Evolutionary conservation across 2,888 invertebrate genomes (phyloP).

Genomic region (Tetramorium bicarinatum): DNA sequence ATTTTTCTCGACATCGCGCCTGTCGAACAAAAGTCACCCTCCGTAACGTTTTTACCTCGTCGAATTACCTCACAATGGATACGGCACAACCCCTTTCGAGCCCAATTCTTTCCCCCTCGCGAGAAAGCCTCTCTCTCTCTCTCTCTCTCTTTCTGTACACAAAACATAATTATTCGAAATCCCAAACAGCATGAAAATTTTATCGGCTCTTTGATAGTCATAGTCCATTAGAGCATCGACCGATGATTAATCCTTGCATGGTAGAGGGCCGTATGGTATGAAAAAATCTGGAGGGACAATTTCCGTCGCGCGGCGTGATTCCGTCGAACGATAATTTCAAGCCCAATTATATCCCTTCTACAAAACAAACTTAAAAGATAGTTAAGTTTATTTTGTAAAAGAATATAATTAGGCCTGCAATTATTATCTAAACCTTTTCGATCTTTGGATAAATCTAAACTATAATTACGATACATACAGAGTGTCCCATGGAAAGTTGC

Average conservation of each 20-base stretch:
- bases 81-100: slow-evolving; percentile 60
- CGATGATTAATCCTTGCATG: slow-evolving; percentile 80
- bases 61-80: slow-evolving; percentile 80
- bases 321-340: neutral
- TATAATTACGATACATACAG: neutral
- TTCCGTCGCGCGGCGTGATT: neutral
- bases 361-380: neutral
- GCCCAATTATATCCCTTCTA: neutral
- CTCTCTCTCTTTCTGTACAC: slow-evolving; percentile 68
- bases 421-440: neutral
- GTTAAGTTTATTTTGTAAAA: no score
- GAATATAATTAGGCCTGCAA: no score
- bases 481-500: no score
- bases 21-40: slow-evolving; percentile 68
- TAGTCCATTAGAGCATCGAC: slow-evolving; percentile 73
- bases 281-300: slow-evolving; percentile 31
- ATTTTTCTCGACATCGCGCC: slow-evolving; percentile 35
- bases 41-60: slow-evolving; percentile 73
- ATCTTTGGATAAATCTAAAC: neutral
- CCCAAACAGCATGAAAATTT: slow-evolving; percentile 83
- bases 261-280: slow-evolving; percentile 57
- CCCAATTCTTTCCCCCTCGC: slow-evolving; percentile 60
- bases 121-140: slow-evolving; percentile 17
- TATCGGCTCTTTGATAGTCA: slow-evolving; percentile 71
- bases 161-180: slow-evolving; percentile 84